Evolutionary conservation across 2,888 invertebrate genomes (phyloP), one percentile per base, ranked within the genome.

Genomic region (Papilio demoleus): DNA sequence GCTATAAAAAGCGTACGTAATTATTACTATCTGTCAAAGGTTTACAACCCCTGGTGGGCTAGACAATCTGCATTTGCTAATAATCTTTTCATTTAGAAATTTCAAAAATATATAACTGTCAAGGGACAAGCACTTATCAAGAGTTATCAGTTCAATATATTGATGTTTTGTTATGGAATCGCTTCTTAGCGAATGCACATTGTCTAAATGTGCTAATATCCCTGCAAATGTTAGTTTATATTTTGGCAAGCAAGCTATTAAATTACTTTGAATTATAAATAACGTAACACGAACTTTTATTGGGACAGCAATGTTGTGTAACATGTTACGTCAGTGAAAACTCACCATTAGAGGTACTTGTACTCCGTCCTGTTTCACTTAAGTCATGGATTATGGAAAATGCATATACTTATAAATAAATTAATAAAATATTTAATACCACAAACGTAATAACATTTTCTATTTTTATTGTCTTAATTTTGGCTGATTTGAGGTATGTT

Each of bases 341-440:
- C 12, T 12, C 22, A 22, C 22, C 22, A 27, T 27, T 27, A 19
- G 50, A 63, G 34, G 61, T 36, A 58, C 8, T 24, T 34, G n/a
- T 45, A 63, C 34, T 31, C 38, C n/a, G 19, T 68, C 64, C 64
- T 68, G 69, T 75, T 75, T 71, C 70, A 75, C 71, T 73, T 74
- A 67, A 76, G 86, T 87, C 87, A 86, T 87, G 86, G 86, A 86
- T 77, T 75, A 70, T 70, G 74, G 76, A 73, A 76, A 77, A 70
- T 65, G 40, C 27, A 60, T 31, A 17, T 11, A 59, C 65, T 65
- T 65, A 59, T 14, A 65, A 65, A 40, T 36, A 58, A 65, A 38
- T 27, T 56, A 58, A 42, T 42, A 65, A 63, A 60, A 36, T 22
- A 14, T 61, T 61, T 61, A 61, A 63, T 45, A 63, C 45, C 31